Percentiles rank a stretch among this genome's conserved stretches.
Evolutionary conservation across 1,140 invertebrate genomes (phyloP).

Genomic region (Polypedilum pembai): DNA sequence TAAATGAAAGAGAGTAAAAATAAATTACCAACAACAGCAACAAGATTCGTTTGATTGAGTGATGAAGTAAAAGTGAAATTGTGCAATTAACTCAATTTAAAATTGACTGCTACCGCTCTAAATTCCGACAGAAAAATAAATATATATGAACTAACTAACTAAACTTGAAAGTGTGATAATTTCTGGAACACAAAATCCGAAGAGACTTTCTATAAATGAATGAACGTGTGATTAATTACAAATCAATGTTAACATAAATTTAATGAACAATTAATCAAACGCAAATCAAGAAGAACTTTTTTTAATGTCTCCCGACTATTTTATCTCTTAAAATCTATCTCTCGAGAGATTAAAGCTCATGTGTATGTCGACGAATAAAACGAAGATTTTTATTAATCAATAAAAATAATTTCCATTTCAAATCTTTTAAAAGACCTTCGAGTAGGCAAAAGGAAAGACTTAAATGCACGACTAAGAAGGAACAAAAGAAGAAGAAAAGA

Average conservation of each 20-base stretch:
- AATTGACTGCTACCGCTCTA: slow-evolving; percentile 16
- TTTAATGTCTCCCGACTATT: neutral
- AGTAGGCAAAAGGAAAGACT: slow-evolving; percentile 11
- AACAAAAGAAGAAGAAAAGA: slow-evolving; percentile 11
- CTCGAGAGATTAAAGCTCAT: neutral
- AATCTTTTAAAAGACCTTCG: neutral
- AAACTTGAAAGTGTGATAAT: slow-evolving; percentile 12
- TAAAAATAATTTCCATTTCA: slow-evolving; percentile 23
- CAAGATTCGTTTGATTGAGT: neutral
- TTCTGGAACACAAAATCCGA: neutral
- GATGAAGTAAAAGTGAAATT: slow-evolving; percentile 18
- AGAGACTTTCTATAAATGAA: neutral
- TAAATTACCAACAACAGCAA: no score
- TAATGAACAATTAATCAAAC: slow-evolving; percentile 25
- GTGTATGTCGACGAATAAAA: neutral
- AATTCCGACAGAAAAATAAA: neutral
- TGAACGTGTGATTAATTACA: slow-evolving; percentile 19
- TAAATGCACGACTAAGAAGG: slow-evolving; percentile 26
- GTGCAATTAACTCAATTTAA: slow-evolving; percentile 4
- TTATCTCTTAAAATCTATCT: neutral
- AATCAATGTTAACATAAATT: slow-evolving; percentile 24
- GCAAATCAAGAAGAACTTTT: neutral
- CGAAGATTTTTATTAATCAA: slow-evolving; percentile 1
- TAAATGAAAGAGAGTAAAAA: no score
- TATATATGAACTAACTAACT: neutral